Evolutionary conservation across 2,113 vertebrate species (phyloP).

Genomic region (Gopherus flavomarginatus): DNA sequence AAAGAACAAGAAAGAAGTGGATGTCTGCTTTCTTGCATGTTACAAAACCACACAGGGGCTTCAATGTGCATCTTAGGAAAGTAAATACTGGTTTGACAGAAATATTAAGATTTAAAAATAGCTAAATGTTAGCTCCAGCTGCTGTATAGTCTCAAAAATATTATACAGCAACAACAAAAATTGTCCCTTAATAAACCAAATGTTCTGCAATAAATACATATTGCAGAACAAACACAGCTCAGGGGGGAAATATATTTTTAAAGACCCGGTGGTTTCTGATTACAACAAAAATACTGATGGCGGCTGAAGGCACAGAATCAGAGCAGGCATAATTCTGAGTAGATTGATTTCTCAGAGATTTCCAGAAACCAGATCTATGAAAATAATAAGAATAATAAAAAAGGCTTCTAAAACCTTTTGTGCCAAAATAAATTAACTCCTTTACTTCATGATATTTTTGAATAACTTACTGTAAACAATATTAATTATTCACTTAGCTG

Average conservation of each 20-base stretch:
- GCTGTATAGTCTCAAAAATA: slow-evolving; percentile 8
- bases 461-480: not conserved
- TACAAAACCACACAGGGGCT: not conserved
- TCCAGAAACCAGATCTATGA: not conserved
- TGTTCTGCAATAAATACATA: slow-evolving; percentile 17
- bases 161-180: not conserved
- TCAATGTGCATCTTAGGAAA: not conserved
- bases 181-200: slow-evolving; percentile 33
- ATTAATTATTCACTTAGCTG: not conserved
- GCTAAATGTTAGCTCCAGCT: not conserved
- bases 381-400: not conserved
- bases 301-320: not conserved
- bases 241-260: slow-evolving; percentile 20
- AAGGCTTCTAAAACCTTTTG: not conserved
- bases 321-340: not conserved
- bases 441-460: not conserved
- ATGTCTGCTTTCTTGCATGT: not conserved
- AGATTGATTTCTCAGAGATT: not conserved
- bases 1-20: not conserved
- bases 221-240: not conserved
- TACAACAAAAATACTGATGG: slow-evolving; percentile 8
- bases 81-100: slow-evolving; percentile 29
- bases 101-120: slow-evolving; percentile 21
- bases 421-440: rapidly evolving
- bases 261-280: not conserved